Evolutionary conservation across 2,797 vertebrate genomes (phyloP), one percentile per base, ranked within the genome.

Genomic region (Microctenopoma stevenorrisi): DNA sequence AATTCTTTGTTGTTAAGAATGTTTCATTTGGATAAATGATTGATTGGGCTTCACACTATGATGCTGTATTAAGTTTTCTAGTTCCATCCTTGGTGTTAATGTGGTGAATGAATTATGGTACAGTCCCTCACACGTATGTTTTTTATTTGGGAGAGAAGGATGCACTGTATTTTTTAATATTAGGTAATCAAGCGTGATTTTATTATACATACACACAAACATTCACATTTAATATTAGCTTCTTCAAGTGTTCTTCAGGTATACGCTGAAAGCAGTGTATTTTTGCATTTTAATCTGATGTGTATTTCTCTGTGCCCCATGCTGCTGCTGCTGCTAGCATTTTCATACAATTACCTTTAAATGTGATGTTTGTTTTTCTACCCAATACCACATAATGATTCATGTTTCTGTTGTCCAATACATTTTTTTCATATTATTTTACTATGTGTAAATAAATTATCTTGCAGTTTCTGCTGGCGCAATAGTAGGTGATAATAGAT

Each of bases 381-480:
- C 50, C 53, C 6, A 8, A 0, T 63, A 13, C 30, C 13, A 15
- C 5, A 18, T 71, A 6, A 33, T 4, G 18, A 47, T 73, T 64
- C 4, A 7, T 33, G 13, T 46, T 37, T 50, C 6, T 44, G 1
- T 16, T 13, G 47, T 49, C 8, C 15, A 25, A 22, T 7, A 14
- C 22, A 16, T n/a, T 33, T 37, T 1, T 26, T 13, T 16, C 28
- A 16, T 7, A 7, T n/a, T 0, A 28, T 8, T 66, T 64, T 26
- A 64, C 35, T 14, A 30, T 60, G 42, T 16, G 14, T 52, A 16
- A 61, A 58, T 63, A n/a, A 55, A 56, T 50, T 0, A 40, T 50
- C n/a, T 40, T 59, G 71, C 25, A 37, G 28, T 70, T 38, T 5
- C 37, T 46, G 26, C 15, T 25, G 35, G 60, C 47, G 54, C 18